Conservation (phyloP, 1,140 invertebrate species). For the Pseudomyrmex dendroicus region DNA sequence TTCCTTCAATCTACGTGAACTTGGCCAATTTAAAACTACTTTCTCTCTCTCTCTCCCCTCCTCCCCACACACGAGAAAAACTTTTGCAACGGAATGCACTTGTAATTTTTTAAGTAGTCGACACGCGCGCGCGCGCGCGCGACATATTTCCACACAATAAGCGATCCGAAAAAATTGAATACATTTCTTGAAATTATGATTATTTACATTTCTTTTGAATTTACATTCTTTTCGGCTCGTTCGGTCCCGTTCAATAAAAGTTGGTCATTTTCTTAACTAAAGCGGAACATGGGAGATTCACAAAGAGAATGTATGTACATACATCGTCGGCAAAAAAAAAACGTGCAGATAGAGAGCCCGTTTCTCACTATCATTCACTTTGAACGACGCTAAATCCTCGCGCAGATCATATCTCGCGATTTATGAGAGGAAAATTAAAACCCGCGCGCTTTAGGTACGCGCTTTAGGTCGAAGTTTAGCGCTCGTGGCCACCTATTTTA, state of each 20-base stretch:
- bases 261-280: slow-evolving; percentile 24
- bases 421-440: slow-evolving; percentile 52
- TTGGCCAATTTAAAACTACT: no score
- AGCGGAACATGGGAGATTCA: slow-evolving; percentile 1
- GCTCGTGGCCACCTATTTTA: slow-evolving; percentile 42
- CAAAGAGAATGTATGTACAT: slow-evolving; percentile 4
- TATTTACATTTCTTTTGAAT: background rate
- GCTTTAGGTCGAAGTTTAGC: slow-evolving; percentile 42
- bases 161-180: no score
- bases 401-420: slow-evolving; percentile 45
- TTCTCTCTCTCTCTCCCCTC: no score
- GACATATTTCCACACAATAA: no score
- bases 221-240: background rate
- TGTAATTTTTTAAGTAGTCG: no score
- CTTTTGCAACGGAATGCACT: no score
- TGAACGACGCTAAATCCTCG: slow-evolving; percentile 40
- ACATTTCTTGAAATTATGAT: no score
- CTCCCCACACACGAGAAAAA: no score
- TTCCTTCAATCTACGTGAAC: no score
- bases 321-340: background rate
- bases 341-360: background rate
- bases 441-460: slow-evolving; percentile 12
- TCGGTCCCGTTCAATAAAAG: background rate
- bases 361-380: slow-evolving; percentile 55
- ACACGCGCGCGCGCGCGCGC: no score